Evolutionary conservation across 2,888 invertebrate genomes (phyloP), one percentile per base, ranked within the genome.

Genomic region (Hyposoter dolosus): DNA sequence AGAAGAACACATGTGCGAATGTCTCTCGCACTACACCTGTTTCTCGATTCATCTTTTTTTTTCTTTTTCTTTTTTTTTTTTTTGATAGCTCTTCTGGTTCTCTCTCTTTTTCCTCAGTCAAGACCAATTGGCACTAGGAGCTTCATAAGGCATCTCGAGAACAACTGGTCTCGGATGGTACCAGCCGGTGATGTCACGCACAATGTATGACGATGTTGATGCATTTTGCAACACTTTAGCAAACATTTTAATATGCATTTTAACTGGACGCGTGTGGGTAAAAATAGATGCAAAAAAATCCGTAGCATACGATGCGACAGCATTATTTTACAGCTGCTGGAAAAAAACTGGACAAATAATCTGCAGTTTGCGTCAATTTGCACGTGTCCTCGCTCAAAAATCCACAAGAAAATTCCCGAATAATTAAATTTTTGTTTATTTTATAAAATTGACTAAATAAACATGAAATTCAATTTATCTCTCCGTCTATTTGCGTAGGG

Each of bases 111-210:
- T 43, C 43, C 68, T 68, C 19, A 43, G 35, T 43, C 23, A 43
- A 45, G 40, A 40, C 40, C 74, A 72, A 45, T 74, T 66, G 35
- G 47, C 45, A 72, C 35, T 15, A 56, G 53, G 19, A 23, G 53
- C 72, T 77, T 72, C 72, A 60, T 84, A 84, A 50, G 81, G 81
- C 43, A 77, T 84, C 84, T 19, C 65, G 76, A 56, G 66, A 84
- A 66, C 84, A 84, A 81, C 84, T 84, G 84, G 81, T 80, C 84
- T 72, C 71, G 35, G 72, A 74, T 81, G 81, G 76, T 84, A 84
- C 84, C 81, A 77, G 56, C 60, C 84, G 66, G 81, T 84, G 81
- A 84, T 81, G 84, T 84, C 84, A 81, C 81, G 72, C 72, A 28
- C 68, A 66, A 66, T 81, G 65, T 17, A 74, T 35, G 32, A 10